phyloP scores from a whole-genome alignment of 1,140 invertebrate species.

The Oscheius sp. region DNA sequence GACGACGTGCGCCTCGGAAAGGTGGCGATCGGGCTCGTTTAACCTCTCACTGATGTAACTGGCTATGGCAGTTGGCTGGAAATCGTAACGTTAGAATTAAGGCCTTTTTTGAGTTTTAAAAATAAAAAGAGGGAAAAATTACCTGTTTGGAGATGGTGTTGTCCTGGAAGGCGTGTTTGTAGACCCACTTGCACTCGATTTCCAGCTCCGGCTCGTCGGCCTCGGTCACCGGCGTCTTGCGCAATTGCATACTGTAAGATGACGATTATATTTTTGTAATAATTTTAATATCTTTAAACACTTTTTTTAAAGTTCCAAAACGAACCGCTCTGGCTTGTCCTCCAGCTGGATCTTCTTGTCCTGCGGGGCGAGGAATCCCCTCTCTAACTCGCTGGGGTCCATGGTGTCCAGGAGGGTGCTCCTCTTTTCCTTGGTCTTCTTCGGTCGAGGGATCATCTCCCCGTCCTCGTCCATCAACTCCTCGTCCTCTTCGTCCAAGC shows the following conservation, averaged over 20 bases:
- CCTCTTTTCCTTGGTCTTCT: constrained; percentile 46
- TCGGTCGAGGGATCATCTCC: constrained; percentile 5
- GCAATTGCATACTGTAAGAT: constrained; percentile 73
- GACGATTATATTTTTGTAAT: constrained; percentile 3
- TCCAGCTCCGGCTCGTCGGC: constrained; percentile 78
- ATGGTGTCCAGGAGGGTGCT: constrained; percentile 78
- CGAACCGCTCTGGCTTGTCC: constrained; percentile 65
- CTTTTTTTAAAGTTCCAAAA: constrained; percentile 41
- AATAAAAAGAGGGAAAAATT: background rate
- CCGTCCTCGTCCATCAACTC: constrained; percentile 64
- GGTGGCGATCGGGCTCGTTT: too few species aligned
- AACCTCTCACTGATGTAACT: too few species aligned
- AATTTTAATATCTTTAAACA: background rate
- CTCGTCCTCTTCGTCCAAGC: constrained; percentile 64
- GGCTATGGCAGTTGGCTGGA: too few species aligned
- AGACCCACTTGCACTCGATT: constrained; percentile 95
- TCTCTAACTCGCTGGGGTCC: constrained; percentile 92
- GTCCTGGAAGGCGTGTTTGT: constrained; percentile 84
- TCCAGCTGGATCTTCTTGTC: constrained; percentile 76
- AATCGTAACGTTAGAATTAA: too few species aligned
- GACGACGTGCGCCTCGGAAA: background rate
- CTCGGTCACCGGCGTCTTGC: constrained; percentile 76
- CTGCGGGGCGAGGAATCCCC: constrained; percentile 88
- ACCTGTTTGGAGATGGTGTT: constrained; percentile 71
- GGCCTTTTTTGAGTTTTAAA: too few species aligned